These are phyloP conservation scores for Apocheima hispidaria DNA, from an alignment of 2,888 invertebrate species.

Conservation along the genomic window DNA sequence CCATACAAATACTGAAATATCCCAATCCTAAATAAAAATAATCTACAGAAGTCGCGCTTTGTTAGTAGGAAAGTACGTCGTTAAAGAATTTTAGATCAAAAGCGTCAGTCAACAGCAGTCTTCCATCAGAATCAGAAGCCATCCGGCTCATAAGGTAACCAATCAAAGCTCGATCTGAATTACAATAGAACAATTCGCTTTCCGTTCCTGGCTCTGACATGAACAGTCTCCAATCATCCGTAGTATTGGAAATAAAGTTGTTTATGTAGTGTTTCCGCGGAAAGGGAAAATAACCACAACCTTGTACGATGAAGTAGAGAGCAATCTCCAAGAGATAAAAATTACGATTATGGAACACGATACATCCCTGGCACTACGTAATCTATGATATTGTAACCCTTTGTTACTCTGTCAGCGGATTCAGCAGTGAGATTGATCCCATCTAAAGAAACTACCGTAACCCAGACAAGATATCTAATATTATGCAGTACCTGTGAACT, in stretches of 20 bases:
- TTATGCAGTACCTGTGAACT: too few species aligned
- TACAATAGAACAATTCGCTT: constrained; percentile 32
- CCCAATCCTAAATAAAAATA: too few species aligned
- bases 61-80: not conserved
- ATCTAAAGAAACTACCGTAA: too few species aligned
- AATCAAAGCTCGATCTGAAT: constrained; percentile 33
- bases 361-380: not conserved
- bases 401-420: not conserved
- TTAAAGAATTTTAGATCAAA: constrained; percentile 6
- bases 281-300: constrained; percentile 30
- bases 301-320: constrained; percentile 21
- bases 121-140: constrained; percentile 10
- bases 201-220: constrained; percentile 29
- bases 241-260: constrained; percentile 29
- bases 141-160: constrained; percentile 10
- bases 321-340: constrained; percentile 27
- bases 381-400: constrained; percentile 2
- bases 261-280: constrained; percentile 4
- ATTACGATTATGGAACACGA: constrained; percentile 15
- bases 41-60: not conserved
- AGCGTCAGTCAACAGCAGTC: constrained; percentile 11
- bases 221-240: constrained; percentile 28
- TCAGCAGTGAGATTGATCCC: too few species aligned
- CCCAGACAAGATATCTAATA: too few species aligned
- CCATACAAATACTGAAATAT: not conserved